Conservation (phyloP, 2,797 vertebrate genomes). For the Clarias pachynema region DNA sequence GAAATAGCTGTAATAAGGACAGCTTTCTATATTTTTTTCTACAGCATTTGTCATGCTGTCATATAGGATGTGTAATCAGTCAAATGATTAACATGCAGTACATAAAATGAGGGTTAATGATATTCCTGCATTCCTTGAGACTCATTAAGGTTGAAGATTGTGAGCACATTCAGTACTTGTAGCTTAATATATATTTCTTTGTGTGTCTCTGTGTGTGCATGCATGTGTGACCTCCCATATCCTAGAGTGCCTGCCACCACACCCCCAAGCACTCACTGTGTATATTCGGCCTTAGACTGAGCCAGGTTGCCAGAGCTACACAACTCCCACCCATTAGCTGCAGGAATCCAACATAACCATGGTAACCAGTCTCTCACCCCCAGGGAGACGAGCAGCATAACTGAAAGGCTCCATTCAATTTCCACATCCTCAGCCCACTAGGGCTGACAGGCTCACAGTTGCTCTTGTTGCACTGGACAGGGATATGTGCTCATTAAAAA, state of each 20-base stretch:
- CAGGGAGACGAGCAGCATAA: slow-evolving; percentile 85
- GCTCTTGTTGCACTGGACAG: slow-evolving; percentile 74
- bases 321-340: slow-evolving; percentile 89
- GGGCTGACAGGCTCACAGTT: slow-evolving; percentile 79
- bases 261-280: slow-evolving; percentile 67
- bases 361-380: slow-evolving; percentile 92
- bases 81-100: slow-evolving; percentile 16
- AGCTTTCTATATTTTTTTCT: not conserved
- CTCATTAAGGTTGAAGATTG: not conserved
- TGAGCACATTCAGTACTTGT: slow-evolving; percentile 11
- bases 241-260: slow-evolving; percentile 75
- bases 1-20: not conserved
- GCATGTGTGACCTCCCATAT: slow-evolving; percentile 71
- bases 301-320: slow-evolving; percentile 81
- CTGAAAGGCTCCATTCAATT: slow-evolving; percentile 89
- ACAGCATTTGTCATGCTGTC: not conserved
- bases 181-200: slow-evolving; percentile 30
- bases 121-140: slow-evolving; percentile 18
- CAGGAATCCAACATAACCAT: slow-evolving; percentile 95
- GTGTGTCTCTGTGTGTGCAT: slow-evolving; percentile 37
- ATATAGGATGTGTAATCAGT: not conserved
- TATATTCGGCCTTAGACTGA: slow-evolving; percentile 80
- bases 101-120: slow-evolving; percentile 27
- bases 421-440: slow-evolving; percentile 80
- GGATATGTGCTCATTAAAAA: slow-evolving; percentile 73